These are phyloP conservation scores for Drosophila prostipennis DNA, from an alignment of 2,888 invertebrate species.

Conservation along the genomic window DNA sequence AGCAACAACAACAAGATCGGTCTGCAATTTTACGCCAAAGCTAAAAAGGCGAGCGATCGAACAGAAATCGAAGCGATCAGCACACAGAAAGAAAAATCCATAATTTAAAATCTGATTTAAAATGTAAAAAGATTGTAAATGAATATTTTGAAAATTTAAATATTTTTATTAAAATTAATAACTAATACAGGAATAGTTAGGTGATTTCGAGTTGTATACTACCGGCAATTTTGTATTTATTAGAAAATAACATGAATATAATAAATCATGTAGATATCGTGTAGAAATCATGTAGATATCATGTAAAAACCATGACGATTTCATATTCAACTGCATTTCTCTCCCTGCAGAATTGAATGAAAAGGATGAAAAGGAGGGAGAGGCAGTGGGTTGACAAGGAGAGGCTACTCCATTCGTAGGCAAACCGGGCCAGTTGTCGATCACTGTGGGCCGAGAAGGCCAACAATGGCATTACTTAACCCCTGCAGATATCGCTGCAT, in stretches of 20 bases:
- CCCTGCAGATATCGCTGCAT: neutral
- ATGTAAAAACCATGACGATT: neutral
- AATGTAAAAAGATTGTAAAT: too few relatives aligned
- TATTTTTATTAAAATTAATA: too few relatives aligned
- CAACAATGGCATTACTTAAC: constrained; percentile 7
- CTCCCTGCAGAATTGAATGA: constrained; percentile 11
- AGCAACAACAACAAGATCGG: constrained; percentile 47
- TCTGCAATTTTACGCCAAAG: constrained; percentile 76
- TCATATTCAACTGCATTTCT: neutral
- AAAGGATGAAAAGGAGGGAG: constrained; percentile 20
- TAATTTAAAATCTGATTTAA: neutral
- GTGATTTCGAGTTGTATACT: too few relatives aligned
- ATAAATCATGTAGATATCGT: too few relatives aligned
- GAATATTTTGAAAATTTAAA: too few relatives aligned
- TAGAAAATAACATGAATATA: too few relatives aligned
- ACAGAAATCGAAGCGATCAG: constrained; percentile 59
- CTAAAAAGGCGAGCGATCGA: constrained; percentile 73
- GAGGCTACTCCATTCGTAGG: constrained; percentile 59
- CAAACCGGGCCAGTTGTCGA: constrained; percentile 62
- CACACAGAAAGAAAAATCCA: neutral
- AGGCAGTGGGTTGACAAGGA: constrained; percentile 28
- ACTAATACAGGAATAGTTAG: too few relatives aligned
- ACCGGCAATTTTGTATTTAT: too few relatives aligned
- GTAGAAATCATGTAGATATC: too few relatives aligned
- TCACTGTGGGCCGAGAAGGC: constrained; percentile 22